Evolutionary conservation across 2,797 vertebrate species (phyloP).

Genomic region (Champsocephalus esox): DNA sequence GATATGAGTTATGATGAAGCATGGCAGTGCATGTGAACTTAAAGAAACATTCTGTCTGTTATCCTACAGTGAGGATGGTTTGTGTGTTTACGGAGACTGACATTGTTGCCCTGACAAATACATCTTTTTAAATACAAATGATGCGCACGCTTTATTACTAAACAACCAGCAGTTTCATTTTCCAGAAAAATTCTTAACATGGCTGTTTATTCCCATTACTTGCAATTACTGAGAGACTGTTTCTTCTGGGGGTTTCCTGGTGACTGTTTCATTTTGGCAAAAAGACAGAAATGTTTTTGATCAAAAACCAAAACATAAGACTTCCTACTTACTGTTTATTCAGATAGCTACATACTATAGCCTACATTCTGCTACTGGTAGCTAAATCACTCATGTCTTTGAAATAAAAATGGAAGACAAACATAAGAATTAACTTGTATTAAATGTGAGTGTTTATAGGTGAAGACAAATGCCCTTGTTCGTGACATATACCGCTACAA

Average conservation of each 20-base stretch:
- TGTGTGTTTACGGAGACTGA: not conserved
- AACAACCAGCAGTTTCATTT: slow-evolving; percentile 38
- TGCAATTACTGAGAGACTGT: slow-evolving; percentile 30
- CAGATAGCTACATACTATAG: slow-evolving; percentile 20
- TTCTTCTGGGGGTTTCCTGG: slow-evolving; percentile 28
- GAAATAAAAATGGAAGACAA: slow-evolving; percentile 47
- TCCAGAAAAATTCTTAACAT: slow-evolving; percentile 48
- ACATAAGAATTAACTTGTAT: slow-evolving; percentile 55
- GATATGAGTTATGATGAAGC: not conserved
- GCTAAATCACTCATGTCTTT: slow-evolving; percentile 37
- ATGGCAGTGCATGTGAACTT: not conserved
- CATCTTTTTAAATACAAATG: not conserved
- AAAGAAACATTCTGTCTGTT: not conserved
- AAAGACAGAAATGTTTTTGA: slow-evolving; percentile 37
- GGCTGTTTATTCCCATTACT: slow-evolving; percentile 54
- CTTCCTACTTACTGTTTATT: slow-evolving; percentile 21
- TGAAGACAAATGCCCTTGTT: slow-evolving; percentile 17
- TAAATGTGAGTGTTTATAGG: slow-evolving; percentile 21
- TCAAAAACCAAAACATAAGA: slow-evolving; percentile 30
- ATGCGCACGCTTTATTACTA: slow-evolving; percentile 36
- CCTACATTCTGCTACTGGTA: slow-evolving; percentile 24
- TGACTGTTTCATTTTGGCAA: slow-evolving; percentile 29
- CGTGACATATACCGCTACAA: slow-evolving; percentile 4
- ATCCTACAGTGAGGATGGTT: not conserved
- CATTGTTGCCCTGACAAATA: not conserved